A percentile compares a stretch with the other conserved stretches of the same genome.
These are phyloP conservation scores for Oriolus oriolus DNA, from an alignment of 2,113 vertebrate genomes.

Conservation along the genomic window DNA sequence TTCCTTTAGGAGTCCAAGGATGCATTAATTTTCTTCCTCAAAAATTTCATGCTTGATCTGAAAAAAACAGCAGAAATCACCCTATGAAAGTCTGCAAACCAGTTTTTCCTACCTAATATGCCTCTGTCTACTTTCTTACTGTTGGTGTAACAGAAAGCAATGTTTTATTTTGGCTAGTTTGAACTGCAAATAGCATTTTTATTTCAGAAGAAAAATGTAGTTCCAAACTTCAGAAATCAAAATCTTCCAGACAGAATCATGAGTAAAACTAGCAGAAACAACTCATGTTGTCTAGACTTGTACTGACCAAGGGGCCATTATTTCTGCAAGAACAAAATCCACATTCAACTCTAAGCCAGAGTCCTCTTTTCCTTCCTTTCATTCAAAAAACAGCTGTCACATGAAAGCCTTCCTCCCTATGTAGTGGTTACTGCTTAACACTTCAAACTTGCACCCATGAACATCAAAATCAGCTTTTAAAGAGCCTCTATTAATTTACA, in stretches of 20 bases:
- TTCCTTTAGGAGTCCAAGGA: constrained; percentile 35
- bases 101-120: not conserved
- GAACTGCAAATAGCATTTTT: not conserved
- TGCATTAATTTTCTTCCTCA: not conserved
- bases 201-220: not conserved
- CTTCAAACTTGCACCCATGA: not conserved
- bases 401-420: not conserved
- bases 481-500: not conserved
- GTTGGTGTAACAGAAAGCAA: not conserved
- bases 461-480: not conserved
- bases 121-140: not conserved
- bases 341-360: not conserved
- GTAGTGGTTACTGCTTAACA: not conserved
- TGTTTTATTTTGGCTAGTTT: not conserved
- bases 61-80: not conserved
- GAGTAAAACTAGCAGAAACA: not conserved
- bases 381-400: not conserved
- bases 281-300: not conserved
- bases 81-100: not conserved
- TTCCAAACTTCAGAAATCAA: not conserved
- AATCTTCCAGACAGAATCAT: not conserved
- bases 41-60: constrained; percentile 15
- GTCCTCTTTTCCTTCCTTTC: not conserved
- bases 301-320: not conserved
- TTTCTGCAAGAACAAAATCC: not conserved